These are phyloP conservation scores for Tetramorium bicarinatum DNA, from an alignment of 2,888 invertebrate species.

Conservation along the genomic window DNA sequence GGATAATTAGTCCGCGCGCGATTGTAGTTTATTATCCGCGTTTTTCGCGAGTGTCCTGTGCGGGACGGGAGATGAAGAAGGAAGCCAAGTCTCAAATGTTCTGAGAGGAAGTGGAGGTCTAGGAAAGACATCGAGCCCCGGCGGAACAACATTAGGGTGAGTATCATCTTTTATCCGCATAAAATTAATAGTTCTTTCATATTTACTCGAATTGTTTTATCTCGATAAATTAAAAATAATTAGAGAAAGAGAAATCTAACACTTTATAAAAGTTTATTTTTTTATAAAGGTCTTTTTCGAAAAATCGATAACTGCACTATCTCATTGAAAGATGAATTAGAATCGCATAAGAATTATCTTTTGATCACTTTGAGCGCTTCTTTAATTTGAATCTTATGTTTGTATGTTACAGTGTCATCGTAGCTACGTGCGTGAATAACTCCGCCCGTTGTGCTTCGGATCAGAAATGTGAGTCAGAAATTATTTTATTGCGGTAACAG, in stretches of 20 bases:
- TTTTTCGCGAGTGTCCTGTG: background rate
- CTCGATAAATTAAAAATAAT: background rate
- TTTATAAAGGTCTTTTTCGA: background rate
- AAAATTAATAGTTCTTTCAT: no score
- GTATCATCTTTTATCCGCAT: background rate
- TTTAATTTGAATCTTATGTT: background rate
- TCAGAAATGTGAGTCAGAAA: background rate
- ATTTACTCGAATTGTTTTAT: background rate
- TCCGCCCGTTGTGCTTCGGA: background rate
- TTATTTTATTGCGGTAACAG: no score
- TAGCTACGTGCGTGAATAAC: background rate
- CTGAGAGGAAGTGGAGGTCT: background rate
- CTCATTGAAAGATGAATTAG: background rate
- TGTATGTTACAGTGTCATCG: background rate
- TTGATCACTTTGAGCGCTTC: background rate
- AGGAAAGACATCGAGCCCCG: no score
- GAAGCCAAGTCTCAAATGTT: background rate
- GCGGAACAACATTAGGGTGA: no score
- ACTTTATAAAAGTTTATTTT: background rate
- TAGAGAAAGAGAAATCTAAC: background rate
- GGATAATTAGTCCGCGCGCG: background rate
- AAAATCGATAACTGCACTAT: background rate
- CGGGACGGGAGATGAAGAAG: background rate
- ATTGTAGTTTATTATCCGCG: background rate
- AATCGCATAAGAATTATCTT: background rate